Evolutionary conservation across 2,888 invertebrate species (phyloP), one percentile per base, ranked within the genome.

Genomic region (Neoaliturus tenellus): DNA sequence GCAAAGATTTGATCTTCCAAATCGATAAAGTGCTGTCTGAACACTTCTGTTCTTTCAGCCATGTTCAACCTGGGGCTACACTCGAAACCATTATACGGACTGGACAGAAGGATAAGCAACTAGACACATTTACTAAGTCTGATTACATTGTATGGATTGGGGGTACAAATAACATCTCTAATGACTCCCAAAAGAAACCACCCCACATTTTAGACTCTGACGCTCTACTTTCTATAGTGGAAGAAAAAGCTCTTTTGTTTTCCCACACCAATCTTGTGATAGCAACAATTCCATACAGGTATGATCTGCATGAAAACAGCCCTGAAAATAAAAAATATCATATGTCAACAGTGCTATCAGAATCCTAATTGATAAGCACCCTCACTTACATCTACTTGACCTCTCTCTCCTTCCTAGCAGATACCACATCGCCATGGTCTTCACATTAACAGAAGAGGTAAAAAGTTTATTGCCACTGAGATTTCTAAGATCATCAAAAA

Each of bases 91-190:
- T 58, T 23, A 58, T 58, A 3, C 3, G 23, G 23, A 25, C 58
- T 58, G 58, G 58, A 3, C 17, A 58, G 23, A 23, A 58, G 12
- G 28, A 58, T 25, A 58, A 58, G 17, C 23, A 58, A 58, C 58
- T 58, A 2, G 14, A 28, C 25, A 58, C 3, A 4, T 58, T 28
- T 58, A 58, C 58, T 6, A 58, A 58, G 28, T 58, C 25, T 28
- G 58, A 58, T 25, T 58, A 23, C 58, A 58, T 58, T 58, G 5
- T 58, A 58, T 58, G 58, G 5, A 58, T 58, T 58, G 58, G 58
- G 23, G 58, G 58, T 58, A 58, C 58, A 28, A 58, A 58, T 20
- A 14, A 58, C 28, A 58, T 58, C 28, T 23, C 58, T 23, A 58
- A 23, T 58, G 58, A 58, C 28, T 28, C 58, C 12, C 3, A n/a